These are phyloP conservation scores for Lepidurus couesii DNA, from an alignment of 1,140 invertebrate species.

Conservation along the genomic window DNA sequence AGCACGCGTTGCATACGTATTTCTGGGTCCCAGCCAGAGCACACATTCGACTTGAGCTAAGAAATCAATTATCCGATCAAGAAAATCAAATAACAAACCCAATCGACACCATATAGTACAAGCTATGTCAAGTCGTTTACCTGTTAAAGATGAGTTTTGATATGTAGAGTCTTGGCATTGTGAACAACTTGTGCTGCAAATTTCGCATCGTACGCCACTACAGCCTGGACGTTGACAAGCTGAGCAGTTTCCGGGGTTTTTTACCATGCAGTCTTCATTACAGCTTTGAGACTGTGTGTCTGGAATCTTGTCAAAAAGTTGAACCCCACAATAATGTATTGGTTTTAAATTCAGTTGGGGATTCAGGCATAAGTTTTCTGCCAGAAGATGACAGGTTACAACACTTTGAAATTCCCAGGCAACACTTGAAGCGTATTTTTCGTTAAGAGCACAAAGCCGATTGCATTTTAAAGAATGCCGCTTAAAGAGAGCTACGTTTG, in stretches of 20 bases:
- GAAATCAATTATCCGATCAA: not conserved
- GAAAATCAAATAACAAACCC: not conserved
- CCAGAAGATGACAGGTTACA: not conserved
- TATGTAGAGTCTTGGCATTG: not conserved
- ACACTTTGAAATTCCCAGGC: not conserved
- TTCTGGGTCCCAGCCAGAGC: not conserved
- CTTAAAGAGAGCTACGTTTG: too few relatives aligned
- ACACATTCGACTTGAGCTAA: not conserved
- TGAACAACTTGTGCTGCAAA: not conserved
- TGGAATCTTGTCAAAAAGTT: not conserved
- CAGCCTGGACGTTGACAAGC: constrained; percentile 4
- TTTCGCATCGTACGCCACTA: not conserved
- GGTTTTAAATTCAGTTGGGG: not conserved
- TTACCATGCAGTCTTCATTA: not conserved
- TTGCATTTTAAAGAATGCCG: not conserved
- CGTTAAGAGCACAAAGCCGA: not conserved
- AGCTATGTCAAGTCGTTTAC: too few relatives aligned
- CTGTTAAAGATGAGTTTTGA: too few relatives aligned
- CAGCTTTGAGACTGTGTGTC: not conserved
- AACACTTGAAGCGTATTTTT: not conserved
- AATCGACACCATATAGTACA: too few relatives aligned
- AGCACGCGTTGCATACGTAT: not conserved
- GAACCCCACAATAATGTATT: not conserved
- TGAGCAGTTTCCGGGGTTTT: not conserved
- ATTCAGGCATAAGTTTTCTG: not conserved